Conservation (phyloP, 2,113 vertebrate species). For the Megaptera novaeangliae region DNA sequence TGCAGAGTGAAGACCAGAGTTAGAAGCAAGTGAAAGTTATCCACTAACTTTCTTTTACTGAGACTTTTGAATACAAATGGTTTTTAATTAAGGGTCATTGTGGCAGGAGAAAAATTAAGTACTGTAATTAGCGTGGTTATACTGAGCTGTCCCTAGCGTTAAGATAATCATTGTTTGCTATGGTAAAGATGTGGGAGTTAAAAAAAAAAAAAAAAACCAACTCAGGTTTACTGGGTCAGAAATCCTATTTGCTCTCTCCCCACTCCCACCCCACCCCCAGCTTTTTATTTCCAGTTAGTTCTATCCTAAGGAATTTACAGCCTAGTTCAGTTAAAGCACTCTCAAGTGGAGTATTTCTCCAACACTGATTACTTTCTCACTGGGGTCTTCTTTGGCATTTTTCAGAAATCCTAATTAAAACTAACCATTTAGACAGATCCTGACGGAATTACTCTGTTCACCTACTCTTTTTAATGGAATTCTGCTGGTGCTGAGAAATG, state of each 20-base stretch:
- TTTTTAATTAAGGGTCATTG: background rate
- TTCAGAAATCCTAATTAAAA: slow-evolving; percentile 9
- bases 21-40: slow-evolving; percentile 17
- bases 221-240: background rate
- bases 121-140: background rate
- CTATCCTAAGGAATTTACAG: background rate
- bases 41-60: background rate
- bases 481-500: background rate
- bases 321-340: background rate
- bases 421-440: background rate
- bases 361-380: background rate
- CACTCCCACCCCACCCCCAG: background rate
- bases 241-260: background rate
- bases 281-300: background rate
- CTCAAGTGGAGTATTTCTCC: background rate
- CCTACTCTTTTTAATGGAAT: background rate
- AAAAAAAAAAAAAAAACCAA: background rate
- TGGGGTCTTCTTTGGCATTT: background rate
- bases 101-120: background rate
- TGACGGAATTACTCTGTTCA: background rate
- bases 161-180: background rate
- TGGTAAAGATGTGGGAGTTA: background rate
- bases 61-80: background rate
- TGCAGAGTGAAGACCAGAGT: background rate
- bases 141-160: background rate